These are phyloP conservation scores for Aporophyla lueneburgensis DNA, from an alignment of 2,888 invertebrate genomes.

Conservation along the genomic window DNA sequence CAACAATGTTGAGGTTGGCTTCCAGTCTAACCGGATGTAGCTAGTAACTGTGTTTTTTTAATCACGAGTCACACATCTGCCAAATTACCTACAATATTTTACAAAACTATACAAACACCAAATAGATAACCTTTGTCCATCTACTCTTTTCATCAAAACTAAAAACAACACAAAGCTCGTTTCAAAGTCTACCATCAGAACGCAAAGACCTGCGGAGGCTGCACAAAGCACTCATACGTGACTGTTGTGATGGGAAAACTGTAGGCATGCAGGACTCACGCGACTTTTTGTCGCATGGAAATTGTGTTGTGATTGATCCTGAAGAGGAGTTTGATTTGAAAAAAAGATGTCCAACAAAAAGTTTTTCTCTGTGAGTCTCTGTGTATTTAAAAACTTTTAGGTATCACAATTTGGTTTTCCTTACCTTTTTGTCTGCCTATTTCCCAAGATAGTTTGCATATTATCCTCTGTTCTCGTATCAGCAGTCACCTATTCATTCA, in stretches of 20 bases:
- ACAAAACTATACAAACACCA: no score
- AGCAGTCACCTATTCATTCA: no score
- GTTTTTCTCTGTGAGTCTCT: no score
- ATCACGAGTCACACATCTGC: no score
- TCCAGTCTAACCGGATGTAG: no score
- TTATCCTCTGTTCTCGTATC: not conserved
- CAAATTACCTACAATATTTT: no score
- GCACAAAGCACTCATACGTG: constrained; percentile 58
- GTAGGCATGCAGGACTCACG: not conserved
- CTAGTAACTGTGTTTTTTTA: no score
- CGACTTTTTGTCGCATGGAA: constrained; percentile 28
- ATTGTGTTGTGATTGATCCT: not conserved
- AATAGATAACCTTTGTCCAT: no score
- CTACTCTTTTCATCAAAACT: constrained; percentile 8
- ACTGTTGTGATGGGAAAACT: constrained; percentile 29
- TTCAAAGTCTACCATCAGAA: constrained; percentile 37
- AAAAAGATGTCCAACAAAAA: no score
- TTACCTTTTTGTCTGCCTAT: not conserved
- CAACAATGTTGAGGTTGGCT: no score
- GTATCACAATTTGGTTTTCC: not conserved
- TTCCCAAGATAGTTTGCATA: no score
- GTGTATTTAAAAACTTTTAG: not conserved
- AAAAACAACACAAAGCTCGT: constrained; percentile 10
- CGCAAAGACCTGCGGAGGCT: constrained; percentile 33
- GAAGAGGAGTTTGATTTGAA: not conserved